These are phyloP conservation scores for Lamellibrachia luymesi DNA, from an alignment of 1,140 invertebrate genomes.

Conservation along the genomic window DNA sequence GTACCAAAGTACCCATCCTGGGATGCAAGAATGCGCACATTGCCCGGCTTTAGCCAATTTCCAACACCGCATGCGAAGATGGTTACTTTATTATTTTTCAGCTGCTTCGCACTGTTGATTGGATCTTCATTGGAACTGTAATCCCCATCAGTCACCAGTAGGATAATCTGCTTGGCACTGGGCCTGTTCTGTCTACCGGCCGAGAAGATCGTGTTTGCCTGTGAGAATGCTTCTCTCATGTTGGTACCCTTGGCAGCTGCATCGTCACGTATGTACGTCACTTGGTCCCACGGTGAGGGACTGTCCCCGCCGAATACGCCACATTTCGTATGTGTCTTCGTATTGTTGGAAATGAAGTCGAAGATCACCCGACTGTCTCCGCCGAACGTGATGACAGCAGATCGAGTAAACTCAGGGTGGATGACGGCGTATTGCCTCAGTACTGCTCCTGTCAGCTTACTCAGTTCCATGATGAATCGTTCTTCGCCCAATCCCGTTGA, in stretches of 20 bases:
- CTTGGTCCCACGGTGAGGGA: neutral
- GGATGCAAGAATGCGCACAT: no score
- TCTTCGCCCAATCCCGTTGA: neutral
- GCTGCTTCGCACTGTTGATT: no score
- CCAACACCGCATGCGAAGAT: no score
- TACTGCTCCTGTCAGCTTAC: neutral
- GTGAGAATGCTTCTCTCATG: neutral
- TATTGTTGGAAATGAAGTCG: neutral
- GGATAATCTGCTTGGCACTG: neutral
- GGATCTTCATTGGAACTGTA: no score
- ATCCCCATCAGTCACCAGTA: slow-evolving; percentile 10
- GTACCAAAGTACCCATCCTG: no score
- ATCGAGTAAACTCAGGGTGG: neutral
- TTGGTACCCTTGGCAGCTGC: neutral
- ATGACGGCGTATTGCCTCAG: neutral
- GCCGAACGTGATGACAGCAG: slow-evolving; percentile 6
- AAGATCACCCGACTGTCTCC: neutral
- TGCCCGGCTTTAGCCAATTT: no score
- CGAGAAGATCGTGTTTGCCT: neutral
- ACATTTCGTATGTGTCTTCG: neutral
- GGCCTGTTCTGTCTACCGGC: neutral
- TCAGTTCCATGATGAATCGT: neutral
- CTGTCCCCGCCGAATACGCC: neutral
- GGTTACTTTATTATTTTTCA: no score
- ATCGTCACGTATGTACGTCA: neutral